Evolutionary conservation across 2,797 vertebrate genomes (phyloP).

Genomic region (Chromobotia macracanthus): DNA sequence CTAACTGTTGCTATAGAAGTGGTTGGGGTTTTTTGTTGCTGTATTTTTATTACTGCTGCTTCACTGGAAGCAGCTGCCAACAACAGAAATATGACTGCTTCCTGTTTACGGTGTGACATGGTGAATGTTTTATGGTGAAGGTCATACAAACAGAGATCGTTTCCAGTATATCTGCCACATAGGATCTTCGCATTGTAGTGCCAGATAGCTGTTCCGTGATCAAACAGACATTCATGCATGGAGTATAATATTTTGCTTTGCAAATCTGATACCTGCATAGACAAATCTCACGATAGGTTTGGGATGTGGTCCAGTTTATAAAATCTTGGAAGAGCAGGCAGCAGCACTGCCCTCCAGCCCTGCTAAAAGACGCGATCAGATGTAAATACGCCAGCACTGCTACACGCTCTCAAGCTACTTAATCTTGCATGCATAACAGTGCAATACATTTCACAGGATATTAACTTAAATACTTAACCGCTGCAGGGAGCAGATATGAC

Average conservation of each 20-base stretch:
- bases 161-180: background rate
- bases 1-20: background rate
- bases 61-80: background rate
- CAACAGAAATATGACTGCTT: background rate
- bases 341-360: slow-evolving; percentile 42
- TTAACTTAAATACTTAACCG: background rate
- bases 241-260: slow-evolving; percentile 31
- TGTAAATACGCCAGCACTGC: slow-evolving; percentile 19
- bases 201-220: background rate
- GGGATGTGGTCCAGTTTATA: slow-evolving; percentile 31
- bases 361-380: slow-evolving; percentile 31
- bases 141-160: slow-evolving; percentile 4
- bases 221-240: slow-evolving; percentile 4
- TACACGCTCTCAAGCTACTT: slow-evolving; percentile 42
- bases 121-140: background rate
- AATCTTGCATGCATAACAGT: slow-evolving; percentile 57
- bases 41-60: slow-evolving; percentile 1
- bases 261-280: slow-evolving; percentile 28
- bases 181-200: background rate
- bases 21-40: background rate
- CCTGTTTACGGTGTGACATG: background rate
- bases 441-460: slow-evolving; percentile 31
- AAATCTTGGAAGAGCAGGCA: slow-evolving; percentile 24
- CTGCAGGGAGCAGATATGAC: slow-evolving; percentile 20
- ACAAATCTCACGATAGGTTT: slow-evolving; percentile 28